Percentiles rank a stretch among this genome's conserved stretches.
phyloP scores from a whole-genome alignment of 2,888 invertebrate genomes.

The Ennomos quercinarius region DNA sequence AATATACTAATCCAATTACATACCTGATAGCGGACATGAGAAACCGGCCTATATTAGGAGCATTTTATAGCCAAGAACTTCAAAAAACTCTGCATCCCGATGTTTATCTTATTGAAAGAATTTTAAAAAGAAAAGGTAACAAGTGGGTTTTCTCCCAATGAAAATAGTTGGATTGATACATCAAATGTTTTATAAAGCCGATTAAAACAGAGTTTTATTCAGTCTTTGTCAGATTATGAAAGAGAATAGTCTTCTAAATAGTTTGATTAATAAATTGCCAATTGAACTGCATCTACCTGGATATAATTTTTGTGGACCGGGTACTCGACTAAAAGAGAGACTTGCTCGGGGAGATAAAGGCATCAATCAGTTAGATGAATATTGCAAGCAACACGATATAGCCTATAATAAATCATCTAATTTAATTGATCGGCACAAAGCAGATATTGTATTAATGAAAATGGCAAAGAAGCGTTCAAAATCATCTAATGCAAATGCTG shows the following conservation, averaged over 20 bases:
- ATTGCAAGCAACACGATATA: slow-evolving; percentile 42
- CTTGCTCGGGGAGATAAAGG: slow-evolving; percentile 54
- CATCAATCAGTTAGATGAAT: slow-evolving; percentile 39
- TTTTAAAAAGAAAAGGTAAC: slow-evolving; percentile 1
- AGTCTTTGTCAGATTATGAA: slow-evolving; percentile 4
- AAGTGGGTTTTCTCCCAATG: slow-evolving; percentile 4
- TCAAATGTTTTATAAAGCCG: slow-evolving; percentile 4
- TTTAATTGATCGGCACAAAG: slow-evolving; percentile 5
- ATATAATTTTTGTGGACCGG: slow-evolving; percentile 45
- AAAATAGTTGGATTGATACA: slow-evolving; percentile 11
- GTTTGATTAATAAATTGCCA: slow-evolving; percentile 22
- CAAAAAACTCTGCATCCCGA: slow-evolving; percentile 42
- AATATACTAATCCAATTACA: slow-evolving; percentile 7
- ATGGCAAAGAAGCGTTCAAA: slow-evolving; percentile 1
- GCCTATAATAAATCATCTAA: slow-evolving; percentile 29
- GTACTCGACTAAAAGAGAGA: slow-evolving; percentile 46
- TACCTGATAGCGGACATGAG: slow-evolving; percentile 15
- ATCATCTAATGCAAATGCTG: not conserved
- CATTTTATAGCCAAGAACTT: slow-evolving; percentile 28
- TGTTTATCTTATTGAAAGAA: slow-evolving; percentile 47
- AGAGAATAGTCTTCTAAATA: slow-evolving; percentile 21
- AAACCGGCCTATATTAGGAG: slow-evolving; percentile 15
- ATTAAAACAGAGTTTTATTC: not conserved
- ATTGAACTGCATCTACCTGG: slow-evolving; percentile 46
- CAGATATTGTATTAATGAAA: slow-evolving; percentile 1